A percentile compares a stretch with the other conserved stretches of the same genome.
These are phyloP conservation scores for Pithys albifrons DNA, from an alignment of 2,113 vertebrate genomes.

Conservation along the genomic window DNA sequence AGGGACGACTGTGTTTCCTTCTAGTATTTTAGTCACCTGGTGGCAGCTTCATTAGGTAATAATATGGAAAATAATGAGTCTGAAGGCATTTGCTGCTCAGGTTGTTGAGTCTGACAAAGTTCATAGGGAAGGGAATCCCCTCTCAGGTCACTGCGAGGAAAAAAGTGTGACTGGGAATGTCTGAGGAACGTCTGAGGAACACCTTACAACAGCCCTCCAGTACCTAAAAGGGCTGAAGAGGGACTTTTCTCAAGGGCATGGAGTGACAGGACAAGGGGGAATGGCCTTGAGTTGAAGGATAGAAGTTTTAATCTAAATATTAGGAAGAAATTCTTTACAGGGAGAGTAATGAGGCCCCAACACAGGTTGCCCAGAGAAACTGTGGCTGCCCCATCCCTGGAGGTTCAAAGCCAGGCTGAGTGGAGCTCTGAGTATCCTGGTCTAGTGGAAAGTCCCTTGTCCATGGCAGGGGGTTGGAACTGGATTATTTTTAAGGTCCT, in stretches of 20 bases:
- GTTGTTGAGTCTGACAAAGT: neutral
- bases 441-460: neutral
- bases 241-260: neutral
- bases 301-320: neutral
- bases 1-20: neutral
- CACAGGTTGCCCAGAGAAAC: neutral
- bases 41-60: neutral
- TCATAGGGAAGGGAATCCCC: neutral
- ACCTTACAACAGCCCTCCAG: neutral
- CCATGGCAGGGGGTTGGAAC: rapidly evolving
- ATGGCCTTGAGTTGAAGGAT: neutral
- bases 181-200: neutral
- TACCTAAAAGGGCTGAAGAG: neutral
- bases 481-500: neutral
- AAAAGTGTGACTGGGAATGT: neutral
- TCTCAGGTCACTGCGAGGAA: neutral
- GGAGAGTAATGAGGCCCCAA: rapidly evolving
- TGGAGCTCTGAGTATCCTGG: neutral
- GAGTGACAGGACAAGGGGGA: neutral
- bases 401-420: neutral
- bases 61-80: neutral
- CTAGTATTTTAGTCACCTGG: neutral
- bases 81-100: neutral
- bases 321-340: neutral
- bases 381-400: neutral